Base-by-base conservation (phyloP, 2,888 invertebrate genomes). In the Tenthredo scrophulariae region DNA sequence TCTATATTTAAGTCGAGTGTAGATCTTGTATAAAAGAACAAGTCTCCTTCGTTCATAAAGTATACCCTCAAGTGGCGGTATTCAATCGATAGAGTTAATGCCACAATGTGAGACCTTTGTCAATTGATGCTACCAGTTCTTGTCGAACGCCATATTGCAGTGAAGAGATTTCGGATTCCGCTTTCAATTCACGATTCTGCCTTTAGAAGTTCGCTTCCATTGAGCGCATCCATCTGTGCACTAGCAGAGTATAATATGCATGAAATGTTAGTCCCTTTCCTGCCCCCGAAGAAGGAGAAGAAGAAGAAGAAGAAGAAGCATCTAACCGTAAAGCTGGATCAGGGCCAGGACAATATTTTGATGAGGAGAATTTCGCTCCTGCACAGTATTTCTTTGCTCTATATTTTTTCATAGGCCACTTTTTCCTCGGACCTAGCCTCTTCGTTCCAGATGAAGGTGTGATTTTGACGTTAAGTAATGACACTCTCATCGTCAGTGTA, bases 291-390 rank as follows among this genome's bases (percentile, higher is more conserved):
- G 18, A 50, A 15, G 46, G 18, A 46, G 5, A 46, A 46, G 46
- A 46, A 46, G 15, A 46, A 37, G 15, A 37, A 13, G n/a, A 37
- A 33, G 18, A 77, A 33, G 10, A 29, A 29, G 75, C 46, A 29
- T 29, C 26, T 50, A 46, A 77, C 50, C 54, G 54, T 50, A 15
- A 33, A 70, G 46, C 86, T 88, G 88, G 88, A 85, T 58, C 33
- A 33, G 33, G 77, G 87, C 88, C 88, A 88, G 85, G 84, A 86
- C 87, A 87, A 88, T 87, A 87, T 88, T 88, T 86, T 85, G 86
- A 86, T 79, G 88, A 87, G 84, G 84, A 58, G 29, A 46, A 72
- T 50, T 75, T 75, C 75, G 29, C 37, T 33, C 2, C 33, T 33
- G 5, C 0, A 4, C 10, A 13, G 0, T 29, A 18, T 62, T 50